These are phyloP conservation scores for Aulostomus chinensis DNA, from an alignment of 2,797 vertebrate species.

Conservation along the genomic window DNA sequence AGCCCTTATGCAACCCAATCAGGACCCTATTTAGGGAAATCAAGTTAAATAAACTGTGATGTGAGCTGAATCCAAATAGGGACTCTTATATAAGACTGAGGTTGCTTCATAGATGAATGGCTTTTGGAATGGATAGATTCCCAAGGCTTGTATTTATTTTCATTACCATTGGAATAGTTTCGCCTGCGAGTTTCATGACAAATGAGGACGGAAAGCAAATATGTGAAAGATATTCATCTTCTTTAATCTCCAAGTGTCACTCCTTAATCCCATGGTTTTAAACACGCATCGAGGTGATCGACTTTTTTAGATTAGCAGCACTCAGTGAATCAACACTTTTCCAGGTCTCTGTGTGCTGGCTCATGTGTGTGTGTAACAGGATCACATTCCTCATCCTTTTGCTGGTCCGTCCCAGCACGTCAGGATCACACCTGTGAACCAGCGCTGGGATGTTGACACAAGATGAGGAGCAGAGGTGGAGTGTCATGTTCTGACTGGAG, in stretches of 20 bases:
- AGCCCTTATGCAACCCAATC: conserved; percentile 73
- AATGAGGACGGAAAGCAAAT: conserved; percentile 31
- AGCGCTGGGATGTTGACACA: too few species aligned
- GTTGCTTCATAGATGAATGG: conserved; percentile 76
- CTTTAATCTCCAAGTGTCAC: conserved; percentile 14
- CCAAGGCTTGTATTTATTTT: conserved; percentile 87
- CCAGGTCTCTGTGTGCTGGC: conserved; percentile 14
- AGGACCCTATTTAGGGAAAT: conserved; percentile 72
- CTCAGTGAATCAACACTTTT: conserved; percentile 27
- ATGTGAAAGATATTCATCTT: conserved; percentile 30
- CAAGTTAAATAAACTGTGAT: conserved; percentile 76
- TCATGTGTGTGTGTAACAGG: conserved; percentile 14
- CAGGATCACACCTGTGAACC: too few species aligned
- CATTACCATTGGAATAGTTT: conserved; percentile 80
- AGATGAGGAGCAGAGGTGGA: too few species aligned
- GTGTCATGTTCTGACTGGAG: too few species aligned
- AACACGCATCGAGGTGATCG: conserved; percentile 16
- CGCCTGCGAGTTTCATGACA: conserved; percentile 40
- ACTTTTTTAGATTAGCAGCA: conserved; percentile 14
- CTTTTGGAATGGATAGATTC: conserved; percentile 79
- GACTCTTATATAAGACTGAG: conserved; percentile 74
- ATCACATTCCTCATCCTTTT: conserved; percentile 1
- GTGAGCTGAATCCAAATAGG: conserved; percentile 67
- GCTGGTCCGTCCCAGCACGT: too few species aligned
- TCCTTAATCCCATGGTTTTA: conserved; percentile 11